phyloP scores from a whole-genome alignment of 2,797 vertebrate species.

The Gadopsis bispinosus region DNA sequence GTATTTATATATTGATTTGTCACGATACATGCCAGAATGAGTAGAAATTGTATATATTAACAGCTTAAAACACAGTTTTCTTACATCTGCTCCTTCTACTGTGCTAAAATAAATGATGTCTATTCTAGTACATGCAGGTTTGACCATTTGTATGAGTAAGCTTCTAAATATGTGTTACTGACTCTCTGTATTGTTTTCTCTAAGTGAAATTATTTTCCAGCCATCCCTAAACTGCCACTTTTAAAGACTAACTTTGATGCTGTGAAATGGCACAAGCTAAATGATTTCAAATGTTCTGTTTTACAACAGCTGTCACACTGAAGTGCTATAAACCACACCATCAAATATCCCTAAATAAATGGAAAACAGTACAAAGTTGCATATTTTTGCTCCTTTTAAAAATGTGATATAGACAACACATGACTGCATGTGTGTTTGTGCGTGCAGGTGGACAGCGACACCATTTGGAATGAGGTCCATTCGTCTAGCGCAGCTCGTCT shows the following conservation, averaged over 20 bases:
- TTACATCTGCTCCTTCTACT: not conserved
- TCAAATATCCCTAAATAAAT: conserved; percentile 28
- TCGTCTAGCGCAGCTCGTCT: conserved; percentile 94
- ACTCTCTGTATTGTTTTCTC: conserved; percentile 42
- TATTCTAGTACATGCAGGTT: not conserved
- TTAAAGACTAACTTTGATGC: conserved; percentile 44
- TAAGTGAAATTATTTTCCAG: conserved; percentile 40
- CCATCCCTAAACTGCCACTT: conserved; percentile 23
- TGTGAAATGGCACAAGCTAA: conserved; percentile 47
- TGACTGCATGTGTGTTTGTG: conserved; percentile 14
- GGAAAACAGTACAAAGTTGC: conserved; percentile 27
- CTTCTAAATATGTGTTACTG: conserved; percentile 35
- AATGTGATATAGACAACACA: conserved; percentile 14
- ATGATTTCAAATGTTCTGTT: conserved; percentile 49
- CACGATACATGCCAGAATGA: not conserved
- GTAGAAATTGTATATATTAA: not conserved
- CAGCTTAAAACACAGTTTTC: not conserved
- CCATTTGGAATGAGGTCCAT: conserved; percentile 98
- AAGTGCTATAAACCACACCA: conserved; percentile 18
- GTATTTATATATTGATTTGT: not conserved
- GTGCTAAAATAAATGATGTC: conserved; percentile 7
- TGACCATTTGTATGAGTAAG: conserved; percentile 29
- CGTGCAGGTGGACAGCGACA: conserved; percentile 96
- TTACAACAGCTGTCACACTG: conserved; percentile 27
- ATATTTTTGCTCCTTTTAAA: not conserved